A percentile compares a stretch with the other conserved stretches of the same genome.
Evolutionary conservation across 1,140 invertebrate species (phyloP).

Genomic region (Augochlora pura): DNA sequence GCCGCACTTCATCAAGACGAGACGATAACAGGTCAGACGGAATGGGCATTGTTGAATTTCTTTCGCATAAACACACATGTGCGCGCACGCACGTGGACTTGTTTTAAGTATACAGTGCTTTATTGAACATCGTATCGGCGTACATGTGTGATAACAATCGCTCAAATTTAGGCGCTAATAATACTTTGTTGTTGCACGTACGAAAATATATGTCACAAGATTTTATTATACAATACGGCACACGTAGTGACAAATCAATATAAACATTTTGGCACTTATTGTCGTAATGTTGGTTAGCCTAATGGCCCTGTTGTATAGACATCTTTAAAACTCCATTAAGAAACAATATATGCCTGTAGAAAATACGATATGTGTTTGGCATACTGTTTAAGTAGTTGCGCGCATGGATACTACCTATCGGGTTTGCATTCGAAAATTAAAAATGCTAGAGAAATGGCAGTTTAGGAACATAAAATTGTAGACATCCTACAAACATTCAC

Average conservation of each 20-base stretch:
- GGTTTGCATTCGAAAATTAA: not conserved
- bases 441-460: slow-evolving; percentile 20
- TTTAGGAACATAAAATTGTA: slow-evolving; percentile 20
- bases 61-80: not conserved
- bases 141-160: too few relatives aligned
- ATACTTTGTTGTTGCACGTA: too few relatives aligned
- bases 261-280: too few relatives aligned
- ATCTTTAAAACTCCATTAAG: too few relatives aligned
- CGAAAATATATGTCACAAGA: too few relatives aligned
- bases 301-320: too few relatives aligned
- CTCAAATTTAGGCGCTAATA: too few relatives aligned
- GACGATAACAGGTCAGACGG: not conserved
- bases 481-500: slow-evolving; percentile 3
- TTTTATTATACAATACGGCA: too few relatives aligned
- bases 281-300: too few relatives aligned
- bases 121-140: not conserved
- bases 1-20: slow-evolving; percentile 9
- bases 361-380: not conserved
- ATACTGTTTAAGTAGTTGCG: not conserved
- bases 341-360: not conserved
- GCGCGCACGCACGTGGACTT: not conserved
- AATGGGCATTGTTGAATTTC: not conserved
- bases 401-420: not conserved
- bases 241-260: too few relatives aligned
- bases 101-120: not conserved